These are phyloP conservation scores for Rousettus madagascariensis DNA, from an alignment of 2,797 vertebrate genomes.

Conservation along the genomic window DNA sequence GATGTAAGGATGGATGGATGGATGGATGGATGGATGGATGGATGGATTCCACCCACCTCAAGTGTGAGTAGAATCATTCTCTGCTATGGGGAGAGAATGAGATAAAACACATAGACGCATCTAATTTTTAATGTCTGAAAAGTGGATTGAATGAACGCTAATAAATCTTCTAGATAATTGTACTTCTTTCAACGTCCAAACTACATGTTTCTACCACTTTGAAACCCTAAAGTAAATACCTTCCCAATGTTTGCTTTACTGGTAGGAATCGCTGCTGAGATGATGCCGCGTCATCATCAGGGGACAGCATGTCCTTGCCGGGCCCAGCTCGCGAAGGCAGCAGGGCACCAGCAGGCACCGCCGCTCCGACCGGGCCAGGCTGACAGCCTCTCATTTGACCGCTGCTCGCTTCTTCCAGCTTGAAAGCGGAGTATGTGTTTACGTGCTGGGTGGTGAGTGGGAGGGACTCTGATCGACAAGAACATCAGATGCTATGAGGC, in stretches of 20 bases:
- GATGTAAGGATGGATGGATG: background rate
- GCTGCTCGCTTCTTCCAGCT: background rate
- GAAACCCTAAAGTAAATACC: conserved; percentile 20
- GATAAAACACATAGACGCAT: background rate
- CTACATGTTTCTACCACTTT: conserved; percentile 12
- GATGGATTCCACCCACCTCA: background rate
- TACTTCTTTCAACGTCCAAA: conserved; percentile 14
- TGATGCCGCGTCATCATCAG: background rate
- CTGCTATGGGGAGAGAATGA: background rate
- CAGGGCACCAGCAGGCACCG: background rate
- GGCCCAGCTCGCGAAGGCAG: background rate
- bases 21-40: background rate
- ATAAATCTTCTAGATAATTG: background rate
- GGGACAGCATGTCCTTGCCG: background rate
- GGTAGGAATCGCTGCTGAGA: background rate
- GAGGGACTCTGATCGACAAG: background rate
- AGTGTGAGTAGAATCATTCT: background rate
- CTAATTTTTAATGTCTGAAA: conserved; percentile 12
- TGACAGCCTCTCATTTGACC: background rate
- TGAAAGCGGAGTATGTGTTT: background rate
- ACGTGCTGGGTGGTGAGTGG: background rate
- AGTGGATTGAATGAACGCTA: background rate
- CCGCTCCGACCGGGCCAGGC: background rate
- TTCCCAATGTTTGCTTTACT: background rate
- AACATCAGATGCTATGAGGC: background rate